A percentile compares a stretch with the other conserved stretches of the same genome.
These are phyloP conservation scores for Enteromius fasciolatus DNA, from an alignment of 2,797 vertebrate species.

Conservation along the genomic window DNA sequence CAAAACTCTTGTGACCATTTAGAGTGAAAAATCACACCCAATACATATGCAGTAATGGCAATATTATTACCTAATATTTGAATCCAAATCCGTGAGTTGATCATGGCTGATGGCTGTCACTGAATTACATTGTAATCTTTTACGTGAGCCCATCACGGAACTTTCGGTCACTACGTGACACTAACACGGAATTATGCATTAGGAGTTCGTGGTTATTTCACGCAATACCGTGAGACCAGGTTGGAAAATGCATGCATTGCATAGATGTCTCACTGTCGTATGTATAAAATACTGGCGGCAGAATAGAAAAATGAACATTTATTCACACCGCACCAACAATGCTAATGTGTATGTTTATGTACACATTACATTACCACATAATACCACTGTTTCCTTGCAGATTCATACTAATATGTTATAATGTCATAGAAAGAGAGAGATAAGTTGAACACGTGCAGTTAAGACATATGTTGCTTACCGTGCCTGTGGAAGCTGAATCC, in stretches of 20 bases:
- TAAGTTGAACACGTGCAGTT: neutral
- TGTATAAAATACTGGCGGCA: neutral
- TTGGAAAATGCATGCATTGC: constrained; percentile 5
- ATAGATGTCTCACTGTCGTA: neutral
- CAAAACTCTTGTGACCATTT: too few relatives aligned
- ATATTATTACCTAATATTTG: too few relatives aligned
- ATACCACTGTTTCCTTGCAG: neutral
- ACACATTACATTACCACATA: constrained; percentile 5
- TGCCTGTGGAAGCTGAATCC: constrained; percentile 4
- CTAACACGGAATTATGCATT: too few relatives aligned
- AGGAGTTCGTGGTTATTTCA: too few relatives aligned
- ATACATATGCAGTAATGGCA: too few relatives aligned
- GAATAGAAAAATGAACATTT: neutral
- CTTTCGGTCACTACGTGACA: too few relatives aligned
- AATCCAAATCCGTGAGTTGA: too few relatives aligned
- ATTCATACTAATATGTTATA: neutral
- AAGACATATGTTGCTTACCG: constrained; percentile 24
- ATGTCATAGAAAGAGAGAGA: neutral
- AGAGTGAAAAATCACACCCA: too few relatives aligned
- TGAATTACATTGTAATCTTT: too few relatives aligned
- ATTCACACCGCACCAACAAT: constrained; percentile 14
- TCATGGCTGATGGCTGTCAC: too few relatives aligned
- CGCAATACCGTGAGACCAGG: too few relatives aligned
- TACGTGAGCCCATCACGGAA: too few relatives aligned
- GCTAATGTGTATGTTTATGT: constrained; percentile 5